These are phyloP conservation scores for Eudemis profundana DNA, from an alignment of 2,888 invertebrate genomes.

Conservation along the genomic window DNA sequence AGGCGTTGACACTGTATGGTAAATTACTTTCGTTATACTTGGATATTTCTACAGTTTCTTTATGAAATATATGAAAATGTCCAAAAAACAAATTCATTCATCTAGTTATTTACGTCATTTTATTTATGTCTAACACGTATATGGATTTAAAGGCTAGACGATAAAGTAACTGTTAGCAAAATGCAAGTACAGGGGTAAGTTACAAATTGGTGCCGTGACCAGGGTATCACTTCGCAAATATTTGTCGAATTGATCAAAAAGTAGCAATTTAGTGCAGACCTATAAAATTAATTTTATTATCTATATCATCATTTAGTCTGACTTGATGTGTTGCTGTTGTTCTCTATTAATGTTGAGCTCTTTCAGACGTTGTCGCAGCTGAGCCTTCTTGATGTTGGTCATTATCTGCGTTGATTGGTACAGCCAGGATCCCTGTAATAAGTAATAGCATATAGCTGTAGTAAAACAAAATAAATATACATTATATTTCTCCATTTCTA, in stretches of 20 bases:
- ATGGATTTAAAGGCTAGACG: neutral
- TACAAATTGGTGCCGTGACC: slow-evolving; percentile 13
- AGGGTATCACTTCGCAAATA: neutral
- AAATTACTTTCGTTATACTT: neutral
- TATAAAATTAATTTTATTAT: neutral
- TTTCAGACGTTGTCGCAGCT: slow-evolving; percentile 89
- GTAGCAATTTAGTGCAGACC: neutral
- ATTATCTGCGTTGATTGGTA: slow-evolving; percentile 95
- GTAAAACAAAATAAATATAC: slow-evolving; percentile 39
- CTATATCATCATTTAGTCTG: slow-evolving; percentile 59
- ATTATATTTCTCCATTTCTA: too few relatives aligned
- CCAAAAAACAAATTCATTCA: neutral
- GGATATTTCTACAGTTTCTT: neutral
- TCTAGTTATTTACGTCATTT: neutral
- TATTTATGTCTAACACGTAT: neutral
- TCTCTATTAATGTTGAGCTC: slow-evolving; percentile 78
- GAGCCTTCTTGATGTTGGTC: slow-evolving; percentile 93
- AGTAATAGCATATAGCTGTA: neutral
- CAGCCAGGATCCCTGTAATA: slow-evolving; percentile 93
- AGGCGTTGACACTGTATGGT: neutral
- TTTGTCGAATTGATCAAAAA: slow-evolving; percentile 1
- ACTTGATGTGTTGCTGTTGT: slow-evolving; percentile 65
- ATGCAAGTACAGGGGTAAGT: neutral
- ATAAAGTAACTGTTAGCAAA: neutral
- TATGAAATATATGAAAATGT: neutral